Evolutionary conservation across 37 sponge, comb jelly and placozoan species (phyloP).

Genomic region (Geodia barretti): DNA sequence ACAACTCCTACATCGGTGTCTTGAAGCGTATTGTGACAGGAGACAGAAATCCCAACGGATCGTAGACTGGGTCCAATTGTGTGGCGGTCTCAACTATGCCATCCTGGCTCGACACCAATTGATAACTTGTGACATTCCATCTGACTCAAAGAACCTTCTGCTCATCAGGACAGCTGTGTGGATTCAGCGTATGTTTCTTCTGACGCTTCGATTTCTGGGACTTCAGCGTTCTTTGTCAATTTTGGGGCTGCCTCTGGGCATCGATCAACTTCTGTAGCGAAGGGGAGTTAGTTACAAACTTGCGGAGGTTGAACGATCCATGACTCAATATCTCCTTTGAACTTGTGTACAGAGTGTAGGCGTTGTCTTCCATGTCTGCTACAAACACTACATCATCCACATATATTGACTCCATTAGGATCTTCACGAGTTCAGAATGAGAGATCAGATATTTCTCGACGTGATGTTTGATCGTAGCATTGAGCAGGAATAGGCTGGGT

Average conservation of each 20-base stretch:
- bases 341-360: constrained; percentile 18
- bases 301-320: constrained; percentile 45
- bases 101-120: constrained; percentile 24
- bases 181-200: constrained; percentile 29
- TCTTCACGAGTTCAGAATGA: too few relatives aligned
- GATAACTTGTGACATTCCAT: constrained; percentile 22
- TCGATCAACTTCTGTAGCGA: constrained; percentile 26
- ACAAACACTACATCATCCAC: constrained; percentile 30
- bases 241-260: constrained; percentile 4
- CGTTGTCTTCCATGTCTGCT: constrained; percentile 29
- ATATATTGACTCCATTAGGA: too few relatives aligned
- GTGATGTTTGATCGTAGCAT: too few relatives aligned
- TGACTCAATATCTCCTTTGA: constrained; percentile 36
- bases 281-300: constrained; percentile 35
- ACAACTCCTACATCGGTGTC: constrained; percentile 12
- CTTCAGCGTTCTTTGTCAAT: too few relatives aligned
- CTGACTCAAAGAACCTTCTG: constrained; percentile 42
- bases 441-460: too few relatives aligned
- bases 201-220: neutral
- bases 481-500: constrained; percentile 20
- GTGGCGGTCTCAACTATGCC: constrained; percentile 11
- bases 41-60: constrained; percentile 28
- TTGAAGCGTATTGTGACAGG: constrained; percentile 30
- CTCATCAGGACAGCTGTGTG: constrained; percentile 4
- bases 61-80: constrained; percentile 6